These are phyloP conservation scores for Perca fluviatilis DNA, from an alignment of 2,113 vertebrate genomes.

Conservation along the genomic window DNA sequence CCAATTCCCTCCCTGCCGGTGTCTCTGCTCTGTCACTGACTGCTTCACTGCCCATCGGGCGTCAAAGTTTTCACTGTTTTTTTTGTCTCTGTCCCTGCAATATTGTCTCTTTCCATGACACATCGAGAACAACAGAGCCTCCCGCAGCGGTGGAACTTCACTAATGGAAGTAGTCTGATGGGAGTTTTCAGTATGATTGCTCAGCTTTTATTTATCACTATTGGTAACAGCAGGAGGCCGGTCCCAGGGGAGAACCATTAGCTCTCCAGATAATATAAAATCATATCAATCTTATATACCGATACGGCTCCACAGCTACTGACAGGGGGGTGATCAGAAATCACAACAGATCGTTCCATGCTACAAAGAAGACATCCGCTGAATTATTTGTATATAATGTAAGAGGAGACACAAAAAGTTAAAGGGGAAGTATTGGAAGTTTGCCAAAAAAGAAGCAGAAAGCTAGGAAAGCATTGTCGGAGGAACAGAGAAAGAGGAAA, in stretches of 20 bases:
- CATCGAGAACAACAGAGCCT: neutral
- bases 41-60: neutral
- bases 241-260: constrained; percentile 6
- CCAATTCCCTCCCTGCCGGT: neutral
- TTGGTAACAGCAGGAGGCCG: constrained; percentile 1
- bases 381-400: neutral
- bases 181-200: constrained; percentile 16
- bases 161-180: neutral
- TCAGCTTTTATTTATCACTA: constrained; percentile 36
- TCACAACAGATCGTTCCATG: neutral
- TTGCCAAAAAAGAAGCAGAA: no score
- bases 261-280: neutral
- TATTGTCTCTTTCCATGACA: constrained; percentile 5
- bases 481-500: no score
- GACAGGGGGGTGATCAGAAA: no score
- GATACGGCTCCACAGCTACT: no score
- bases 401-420: constrained; percentile 11
- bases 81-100: neutral
- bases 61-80: constrained; percentile 3
- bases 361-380: neutral
- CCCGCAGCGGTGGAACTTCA: neutral
- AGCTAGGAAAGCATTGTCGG: no score
- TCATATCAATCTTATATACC: neutral
- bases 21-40: neutral
- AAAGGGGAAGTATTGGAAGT: no score